A percentile compares a stretch with the other conserved stretches of the same genome.
phyloP scores from a whole-genome alignment of 1,140 invertebrate species.

The Scaptodrosophila lebanonensis region DNA sequence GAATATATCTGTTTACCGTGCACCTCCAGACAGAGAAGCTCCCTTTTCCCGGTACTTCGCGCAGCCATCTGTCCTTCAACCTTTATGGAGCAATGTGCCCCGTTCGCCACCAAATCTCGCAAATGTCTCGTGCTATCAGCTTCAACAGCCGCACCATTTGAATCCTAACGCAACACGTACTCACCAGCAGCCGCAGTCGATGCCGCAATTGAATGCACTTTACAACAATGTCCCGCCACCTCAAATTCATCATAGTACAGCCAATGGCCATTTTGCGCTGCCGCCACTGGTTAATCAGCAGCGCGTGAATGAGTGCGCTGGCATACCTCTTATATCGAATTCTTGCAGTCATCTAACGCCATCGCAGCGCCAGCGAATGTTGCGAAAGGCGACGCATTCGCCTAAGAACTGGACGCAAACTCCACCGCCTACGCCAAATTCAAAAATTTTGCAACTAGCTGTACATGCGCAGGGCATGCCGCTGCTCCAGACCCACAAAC shows the following conservation, averaged over 20 bases:
- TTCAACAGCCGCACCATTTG: constrained; percentile 5
- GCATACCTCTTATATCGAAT: constrained; percentile 84
- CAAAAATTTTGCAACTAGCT: constrained; percentile 80
- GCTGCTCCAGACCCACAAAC: constrained; percentile 80
- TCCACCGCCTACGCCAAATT: constrained; percentile 1
- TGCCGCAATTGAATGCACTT: background rate
- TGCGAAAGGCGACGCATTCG: constrained; percentile 48
- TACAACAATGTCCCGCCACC: background rate
- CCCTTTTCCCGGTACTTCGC: background rate
- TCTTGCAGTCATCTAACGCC: constrained; percentile 70
- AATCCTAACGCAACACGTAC: constrained; percentile 5
- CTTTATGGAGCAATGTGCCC: background rate
- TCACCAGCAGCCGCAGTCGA: constrained; percentile 8
- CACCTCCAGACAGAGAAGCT: constrained; percentile 46
- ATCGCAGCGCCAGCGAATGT: constrained; percentile 53
- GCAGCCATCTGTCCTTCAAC: constrained; percentile 10
- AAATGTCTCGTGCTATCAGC: background rate
- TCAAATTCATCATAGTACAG: no score
- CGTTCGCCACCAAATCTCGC: constrained; percentile 16
- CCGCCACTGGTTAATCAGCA: constrained; percentile 60
- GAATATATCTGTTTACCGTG: constrained; percentile 63
- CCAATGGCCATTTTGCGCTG: background rate
- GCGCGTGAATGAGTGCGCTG: constrained; percentile 80
- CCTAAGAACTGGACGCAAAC: constrained; percentile 1
- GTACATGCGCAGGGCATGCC: constrained; percentile 88